These are phyloP conservation scores for Axis porcinus DNA, from an alignment of 2,113 vertebrate species.

Conservation along the genomic window DNA sequence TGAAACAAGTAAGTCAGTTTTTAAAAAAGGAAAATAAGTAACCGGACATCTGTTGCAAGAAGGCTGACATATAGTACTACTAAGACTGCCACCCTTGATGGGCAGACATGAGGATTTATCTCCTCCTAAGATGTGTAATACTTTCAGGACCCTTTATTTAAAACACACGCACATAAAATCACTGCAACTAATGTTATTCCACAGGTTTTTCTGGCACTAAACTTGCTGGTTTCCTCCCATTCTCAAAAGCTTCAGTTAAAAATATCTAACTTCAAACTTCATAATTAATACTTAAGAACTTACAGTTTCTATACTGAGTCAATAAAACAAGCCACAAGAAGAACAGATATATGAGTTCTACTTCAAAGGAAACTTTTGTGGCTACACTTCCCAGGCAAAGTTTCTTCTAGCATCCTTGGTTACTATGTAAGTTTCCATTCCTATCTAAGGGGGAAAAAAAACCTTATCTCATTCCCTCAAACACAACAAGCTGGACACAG, in stretches of 20 bases:
- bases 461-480: neutral
- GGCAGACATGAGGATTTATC: neutral
- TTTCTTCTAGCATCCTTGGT: neutral
- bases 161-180: neutral
- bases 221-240: neutral
- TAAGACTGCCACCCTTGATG: neutral
- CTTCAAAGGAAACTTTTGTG: neutral
- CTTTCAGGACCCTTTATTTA: neutral
- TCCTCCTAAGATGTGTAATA: neutral
- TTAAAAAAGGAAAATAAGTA: neutral
- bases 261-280: neutral
- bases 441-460: neutral
- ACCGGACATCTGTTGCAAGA: neutral
- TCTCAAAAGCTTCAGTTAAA: neutral
- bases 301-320: neutral
- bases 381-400: neutral
- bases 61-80: neutral
- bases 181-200: accelerated
- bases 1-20: neutral
- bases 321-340: neutral
- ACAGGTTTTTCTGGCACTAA: neutral
- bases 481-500: neutral
- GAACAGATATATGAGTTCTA: neutral
- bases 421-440: neutral
- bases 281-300: neutral